Conservation (phyloP, 2,888 invertebrate species). For the Leucophenga montana region DNA sequence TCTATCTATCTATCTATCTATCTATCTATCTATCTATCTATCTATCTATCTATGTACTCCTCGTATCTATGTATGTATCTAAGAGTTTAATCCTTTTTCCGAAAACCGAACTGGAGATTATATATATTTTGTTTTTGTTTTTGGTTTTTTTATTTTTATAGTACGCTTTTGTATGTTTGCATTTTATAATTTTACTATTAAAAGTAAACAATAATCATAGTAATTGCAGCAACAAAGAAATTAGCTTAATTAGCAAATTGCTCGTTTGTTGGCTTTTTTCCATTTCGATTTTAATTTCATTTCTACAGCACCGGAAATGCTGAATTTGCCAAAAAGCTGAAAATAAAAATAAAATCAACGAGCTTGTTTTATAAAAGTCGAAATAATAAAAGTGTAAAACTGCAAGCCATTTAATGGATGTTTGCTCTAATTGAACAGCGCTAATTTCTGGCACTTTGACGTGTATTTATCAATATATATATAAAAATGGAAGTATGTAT, state of each 20-base stretch:
- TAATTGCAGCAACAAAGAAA: constrained; percentile 57
- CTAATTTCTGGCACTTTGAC: constrained; percentile 13
- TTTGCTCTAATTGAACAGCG: constrained; percentile 61
- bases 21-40: too few species aligned
- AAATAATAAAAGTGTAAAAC: constrained; percentile 48
- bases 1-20: too few species aligned
- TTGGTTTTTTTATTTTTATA: neutral
- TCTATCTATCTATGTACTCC: too few species aligned
- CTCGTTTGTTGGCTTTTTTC: constrained; percentile 40
- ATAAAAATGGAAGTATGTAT: too few species aligned
- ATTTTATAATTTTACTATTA: constrained; percentile 58
- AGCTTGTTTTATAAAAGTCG: neutral
- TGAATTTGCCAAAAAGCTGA: constrained; percentile 61
- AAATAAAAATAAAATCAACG: constrained; percentile 14
- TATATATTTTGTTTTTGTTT: too few species aligned
- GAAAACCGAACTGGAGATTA: too few species aligned
- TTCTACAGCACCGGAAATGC: constrained; percentile 63
- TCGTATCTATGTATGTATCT: too few species aligned
- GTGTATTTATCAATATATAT: too few species aligned
- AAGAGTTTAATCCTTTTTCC: constrained; percentile 28
- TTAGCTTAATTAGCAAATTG: constrained; percentile 66
- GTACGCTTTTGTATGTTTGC: constrained; percentile 14
- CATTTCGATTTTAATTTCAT: constrained; percentile 40
- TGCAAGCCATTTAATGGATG: constrained; percentile 58
- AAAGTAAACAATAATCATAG: constrained; percentile 48